Base-by-base conservation (phyloP, 1,140 invertebrate genomes). In the Drosophila sechellia region DNA sequence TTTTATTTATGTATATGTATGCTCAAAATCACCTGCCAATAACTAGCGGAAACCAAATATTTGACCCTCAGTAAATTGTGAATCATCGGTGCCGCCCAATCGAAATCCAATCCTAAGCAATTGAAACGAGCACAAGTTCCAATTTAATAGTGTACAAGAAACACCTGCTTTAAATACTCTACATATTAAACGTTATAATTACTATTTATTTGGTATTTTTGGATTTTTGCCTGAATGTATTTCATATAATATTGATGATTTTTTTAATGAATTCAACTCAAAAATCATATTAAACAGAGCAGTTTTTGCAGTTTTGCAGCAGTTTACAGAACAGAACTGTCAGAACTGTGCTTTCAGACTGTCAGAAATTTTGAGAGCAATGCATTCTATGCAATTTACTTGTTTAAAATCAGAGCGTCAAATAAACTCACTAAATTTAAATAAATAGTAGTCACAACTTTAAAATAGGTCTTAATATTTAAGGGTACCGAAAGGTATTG, bases 21-120 rank as follows among this genome's bases (percentile, higher is more conserved):
- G 35, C 45, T 13, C 5, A 37, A 61, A 25, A 13, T 35, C 35
- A 31, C 25, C 39, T 40, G 27, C 31, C 22, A 15, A 34, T 49
- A 53, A 65, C 52, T 65, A 37, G 57, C 27, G 37, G 37, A 50
- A 52, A 64, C 37, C 45, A 43, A 64, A 10, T 12, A 31, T 10
- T 52, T 65, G 60, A 65, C 64, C 64, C 64, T 68, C 46, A 37
- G 4, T 17, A 4, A 61, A 42, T 35, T 65, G 64, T 68, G 64
- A 68, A 45, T 68, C 64, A 68, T 53, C 37, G 64, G 64, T 27
- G 17, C 31, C 27, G 37, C 31, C 46, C 60, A 40, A 52, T 64
- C 59, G 35, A 65, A 53, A 52, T 37, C n/a, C 5, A 39, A 63
- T 52, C 48, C 12, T 17, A 55, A 25, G 40, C 25, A 52, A 59